A percentile compares a stretch with the other conserved stretches of the same genome.
Conservation (phyloP, 2,888 invertebrate species). For the Crioceris asparagi region DNA sequence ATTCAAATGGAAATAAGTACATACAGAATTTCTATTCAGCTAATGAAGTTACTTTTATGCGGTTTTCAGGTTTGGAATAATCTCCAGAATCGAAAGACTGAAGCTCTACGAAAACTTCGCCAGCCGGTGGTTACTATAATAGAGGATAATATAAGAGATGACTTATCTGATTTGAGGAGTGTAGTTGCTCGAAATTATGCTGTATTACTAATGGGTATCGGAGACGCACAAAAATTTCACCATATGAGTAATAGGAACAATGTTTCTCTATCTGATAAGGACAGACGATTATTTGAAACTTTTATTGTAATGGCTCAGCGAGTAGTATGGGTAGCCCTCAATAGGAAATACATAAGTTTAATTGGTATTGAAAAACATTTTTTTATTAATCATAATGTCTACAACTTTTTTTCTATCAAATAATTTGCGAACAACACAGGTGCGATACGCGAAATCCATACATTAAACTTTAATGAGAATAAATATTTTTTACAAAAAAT, state of each 20-base stretch:
- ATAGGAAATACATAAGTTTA: slow-evolving; percentile 46
- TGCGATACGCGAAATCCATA: too few species aligned
- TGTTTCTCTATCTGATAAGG: slow-evolving; percentile 51
- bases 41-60: too few species aligned
- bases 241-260: slow-evolving; percentile 49
- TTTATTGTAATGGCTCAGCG: slow-evolving; percentile 47
- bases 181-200: slow-evolving; percentile 52
- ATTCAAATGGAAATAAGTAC: too few species aligned
- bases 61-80: slow-evolving; percentile 43
- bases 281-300: slow-evolving; percentile 49
- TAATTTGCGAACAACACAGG: too few species aligned
- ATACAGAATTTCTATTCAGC: too few species aligned
- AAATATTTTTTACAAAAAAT: too few species aligned
- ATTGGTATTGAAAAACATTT: slow-evolving; percentile 41
- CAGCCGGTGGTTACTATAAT: slow-evolving; percentile 41
- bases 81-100: slow-evolving; percentile 43
- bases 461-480: too few species aligned
- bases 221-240: slow-evolving; percentile 45
- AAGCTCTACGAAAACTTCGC: slow-evolving; percentile 43
- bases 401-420: too few species aligned
- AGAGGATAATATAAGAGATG: slow-evolving; percentile 42
- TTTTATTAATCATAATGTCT: too few species aligned
- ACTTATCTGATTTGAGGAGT: slow-evolving; percentile 47
- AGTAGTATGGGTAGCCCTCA: slow-evolving; percentile 54
- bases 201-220: slow-evolving; percentile 46